phyloP scores from a whole-genome alignment of 2,113 vertebrate genomes.

The Dissostichus mawsoni region DNA sequence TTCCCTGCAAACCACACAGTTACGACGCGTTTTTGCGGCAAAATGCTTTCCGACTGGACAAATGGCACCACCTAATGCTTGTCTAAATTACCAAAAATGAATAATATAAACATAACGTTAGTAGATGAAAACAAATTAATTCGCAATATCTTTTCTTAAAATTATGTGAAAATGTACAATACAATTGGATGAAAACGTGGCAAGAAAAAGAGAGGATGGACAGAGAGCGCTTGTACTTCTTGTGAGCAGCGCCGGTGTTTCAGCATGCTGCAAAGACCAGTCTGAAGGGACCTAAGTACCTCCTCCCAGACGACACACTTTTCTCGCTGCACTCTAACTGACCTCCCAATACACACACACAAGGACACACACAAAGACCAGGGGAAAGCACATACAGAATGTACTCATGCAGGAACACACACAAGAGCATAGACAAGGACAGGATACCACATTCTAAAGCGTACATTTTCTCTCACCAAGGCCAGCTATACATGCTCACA shows the following conservation, averaged over 20 bases:
- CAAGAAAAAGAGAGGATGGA: background rate
- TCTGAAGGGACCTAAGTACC: constrained; percentile 51
- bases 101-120: too few species aligned
- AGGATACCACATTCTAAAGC: background rate
- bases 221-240: constrained; percentile 48
- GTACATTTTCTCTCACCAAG: background rate
- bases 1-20: too few species aligned
- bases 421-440: constrained; percentile 7
- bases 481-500: background rate
- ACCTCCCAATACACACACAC: constrained; percentile 50
- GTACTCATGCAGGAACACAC: background rate
- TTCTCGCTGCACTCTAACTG: constrained; percentile 62
- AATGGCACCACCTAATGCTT: too few species aligned
- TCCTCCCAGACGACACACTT: constrained; percentile 62
- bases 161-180: too few species aligned
- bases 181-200: background rate
- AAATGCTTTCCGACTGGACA: too few species aligned
- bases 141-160: too few species aligned
- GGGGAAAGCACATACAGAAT: background rate
- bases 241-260: constrained; percentile 49
- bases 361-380: background rate
- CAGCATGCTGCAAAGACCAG: constrained; percentile 52
- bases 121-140: too few species aligned
- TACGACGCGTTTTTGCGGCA: too few species aligned
- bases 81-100: too few species aligned